phyloP scores from a whole-genome alignment of 2,888 invertebrate species.

The Lapara coniferarum region DNA sequence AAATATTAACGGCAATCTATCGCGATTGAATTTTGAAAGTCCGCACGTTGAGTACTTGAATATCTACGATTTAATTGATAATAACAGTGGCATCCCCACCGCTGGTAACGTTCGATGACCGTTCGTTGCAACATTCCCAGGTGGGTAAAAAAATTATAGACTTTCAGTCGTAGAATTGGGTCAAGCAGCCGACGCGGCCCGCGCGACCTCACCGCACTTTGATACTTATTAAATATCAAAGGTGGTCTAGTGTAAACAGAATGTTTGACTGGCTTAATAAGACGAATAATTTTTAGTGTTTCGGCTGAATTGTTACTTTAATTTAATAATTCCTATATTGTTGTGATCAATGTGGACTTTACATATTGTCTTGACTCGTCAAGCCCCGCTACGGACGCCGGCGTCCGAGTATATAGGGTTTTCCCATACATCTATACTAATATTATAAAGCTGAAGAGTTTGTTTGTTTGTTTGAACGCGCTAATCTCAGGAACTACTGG shows the following conservation, averaged over 20 bases:
- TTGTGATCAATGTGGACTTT: too few species aligned
- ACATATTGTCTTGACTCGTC: too few species aligned
- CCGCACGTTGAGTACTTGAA: too few species aligned
- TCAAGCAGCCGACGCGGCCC: constrained; percentile 17
- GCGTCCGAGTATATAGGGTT: too few species aligned
- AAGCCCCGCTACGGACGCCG: too few species aligned
- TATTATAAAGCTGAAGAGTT: too few species aligned
- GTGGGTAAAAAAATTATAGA: constrained; percentile 15
- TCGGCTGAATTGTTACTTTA: too few species aligned
- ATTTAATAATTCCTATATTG: too few species aligned
- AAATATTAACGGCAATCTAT: background rate
- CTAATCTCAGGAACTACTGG: too few species aligned
- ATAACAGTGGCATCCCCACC: background rate
- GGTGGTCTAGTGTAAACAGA: constrained; percentile 16
- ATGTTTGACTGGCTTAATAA: constrained; percentile 1
- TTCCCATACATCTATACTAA: too few species aligned
- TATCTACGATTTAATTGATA: background rate
- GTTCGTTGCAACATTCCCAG: constrained; percentile 14
- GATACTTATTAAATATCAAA: constrained; percentile 20
- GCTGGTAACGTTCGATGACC: constrained; percentile 16
- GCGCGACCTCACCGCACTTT: constrained; percentile 14
- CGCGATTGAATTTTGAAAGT: background rate
- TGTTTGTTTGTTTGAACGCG: too few species aligned
- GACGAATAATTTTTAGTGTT: background rate
- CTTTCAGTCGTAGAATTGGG: constrained; percentile 18